These are phyloP conservation scores for Allacma fusca DNA, from an alignment of 2,888 invertebrate genomes.

Conservation along the genomic window DNA sequence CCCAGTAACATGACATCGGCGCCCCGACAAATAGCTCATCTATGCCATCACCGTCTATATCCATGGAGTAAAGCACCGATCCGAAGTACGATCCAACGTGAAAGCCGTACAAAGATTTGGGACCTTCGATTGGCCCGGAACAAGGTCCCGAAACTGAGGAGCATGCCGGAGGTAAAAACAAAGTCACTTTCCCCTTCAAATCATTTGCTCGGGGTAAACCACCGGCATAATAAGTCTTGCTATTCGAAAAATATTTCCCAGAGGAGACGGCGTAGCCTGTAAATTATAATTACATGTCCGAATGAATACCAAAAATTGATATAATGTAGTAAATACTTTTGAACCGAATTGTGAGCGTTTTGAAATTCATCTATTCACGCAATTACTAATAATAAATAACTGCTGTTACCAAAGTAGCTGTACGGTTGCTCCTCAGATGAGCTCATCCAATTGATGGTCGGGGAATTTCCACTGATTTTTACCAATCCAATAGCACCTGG, in stretches of 20 bases:
- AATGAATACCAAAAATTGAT: neutral
- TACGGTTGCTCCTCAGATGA: too few species aligned
- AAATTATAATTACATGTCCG: neutral
- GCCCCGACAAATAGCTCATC: constrained; percentile 23
- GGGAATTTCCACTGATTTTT: too few species aligned
- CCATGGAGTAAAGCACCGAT: neutral
- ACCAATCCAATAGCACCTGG: too few species aligned
- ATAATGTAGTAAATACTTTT: too few species aligned
- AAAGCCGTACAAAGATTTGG: neutral
- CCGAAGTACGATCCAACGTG: constrained; percentile 17
- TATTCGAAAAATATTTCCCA: neutral
- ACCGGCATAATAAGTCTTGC: neutral
- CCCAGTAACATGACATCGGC: neutral
- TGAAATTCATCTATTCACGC: too few species aligned
- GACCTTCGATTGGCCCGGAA: neutral
- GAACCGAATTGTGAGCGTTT: too few species aligned
- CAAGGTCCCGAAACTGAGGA: neutral
- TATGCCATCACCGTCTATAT: neutral
- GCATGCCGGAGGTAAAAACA: neutral
- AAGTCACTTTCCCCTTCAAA: constrained; percentile 1
- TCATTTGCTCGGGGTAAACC: neutral
- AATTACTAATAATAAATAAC: too few species aligned
- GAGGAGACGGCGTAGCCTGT: constrained; percentile 6
- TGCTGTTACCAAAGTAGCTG: too few species aligned
- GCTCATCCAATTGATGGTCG: too few species aligned